Percentiles rank a stretch among this genome's conserved stretches.
Conservation (phyloP, 2,888 invertebrate species). For the Mythimna vitellina region DNA sequence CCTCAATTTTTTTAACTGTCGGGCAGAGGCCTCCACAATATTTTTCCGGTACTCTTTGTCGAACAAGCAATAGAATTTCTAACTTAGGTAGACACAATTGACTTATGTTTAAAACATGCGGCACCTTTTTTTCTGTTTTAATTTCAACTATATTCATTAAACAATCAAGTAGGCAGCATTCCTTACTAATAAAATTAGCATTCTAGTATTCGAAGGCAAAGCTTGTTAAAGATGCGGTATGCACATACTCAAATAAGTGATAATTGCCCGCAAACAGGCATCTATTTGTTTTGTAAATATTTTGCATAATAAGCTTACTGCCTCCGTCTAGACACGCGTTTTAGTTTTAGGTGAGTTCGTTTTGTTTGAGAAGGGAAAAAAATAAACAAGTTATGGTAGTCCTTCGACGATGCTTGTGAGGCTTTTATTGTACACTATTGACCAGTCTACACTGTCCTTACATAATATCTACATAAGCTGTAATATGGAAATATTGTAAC, state of each 20-base stretch:
- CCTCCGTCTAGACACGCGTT: constrained; percentile 40
- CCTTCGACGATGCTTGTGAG: too few species aligned
- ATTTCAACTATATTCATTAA: not conserved
- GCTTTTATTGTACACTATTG: too few species aligned
- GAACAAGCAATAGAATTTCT: too few species aligned
- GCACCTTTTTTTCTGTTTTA: not conserved
- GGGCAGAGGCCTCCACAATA: not conserved
- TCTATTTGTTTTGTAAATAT: constrained; percentile 35
- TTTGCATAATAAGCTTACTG: constrained; percentile 38
- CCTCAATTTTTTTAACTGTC: too few species aligned
- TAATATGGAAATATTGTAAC: too few species aligned
- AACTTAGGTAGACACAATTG: too few species aligned
- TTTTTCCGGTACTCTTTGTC: not conserved
- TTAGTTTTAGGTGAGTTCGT: constrained; percentile 14
- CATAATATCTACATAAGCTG: too few species aligned
- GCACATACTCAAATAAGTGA: constrained; percentile 37
- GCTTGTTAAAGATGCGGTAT: constrained; percentile 26
- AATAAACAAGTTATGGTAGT: not conserved
- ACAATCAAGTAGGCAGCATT: constrained; percentile 14
- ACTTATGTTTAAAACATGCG: not conserved
- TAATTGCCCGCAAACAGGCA: constrained; percentile 30
- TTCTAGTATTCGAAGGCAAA: constrained; percentile 23
- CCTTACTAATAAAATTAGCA: constrained; percentile 23
- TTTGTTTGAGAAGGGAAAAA: too few species aligned
- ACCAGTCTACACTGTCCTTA: too few species aligned